Evolutionary conservation across 2,113 vertebrate genomes (phyloP).

Genomic region (Equus przewalskii): DNA sequence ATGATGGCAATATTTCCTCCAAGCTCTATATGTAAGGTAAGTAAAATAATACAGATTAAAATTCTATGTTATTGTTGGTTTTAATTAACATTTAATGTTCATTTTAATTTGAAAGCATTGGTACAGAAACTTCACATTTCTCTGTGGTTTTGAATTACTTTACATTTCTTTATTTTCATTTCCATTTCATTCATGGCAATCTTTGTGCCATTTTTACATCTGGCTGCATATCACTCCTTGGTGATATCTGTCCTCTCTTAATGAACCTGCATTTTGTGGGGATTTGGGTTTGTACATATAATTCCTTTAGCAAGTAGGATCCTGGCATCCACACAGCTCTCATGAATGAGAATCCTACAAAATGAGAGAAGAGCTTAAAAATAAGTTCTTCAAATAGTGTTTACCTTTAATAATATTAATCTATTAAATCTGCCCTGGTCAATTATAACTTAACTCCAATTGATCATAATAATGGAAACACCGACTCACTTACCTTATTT

Average conservation of each 20-base stretch:
- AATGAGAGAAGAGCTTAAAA: slow-evolving; percentile 15
- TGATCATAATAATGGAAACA: not conserved
- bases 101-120: not conserved
- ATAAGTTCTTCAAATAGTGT: not conserved
- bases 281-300: not conserved
- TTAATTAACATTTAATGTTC: not conserved
- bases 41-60: not conserved
- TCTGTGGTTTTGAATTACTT: not conserved
- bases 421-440: not conserved
- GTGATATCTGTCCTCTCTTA: not conserved
- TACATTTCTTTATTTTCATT: not conserved
- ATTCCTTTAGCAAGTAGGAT: slow-evolving; percentile 20
- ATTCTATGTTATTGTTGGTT: not conserved
- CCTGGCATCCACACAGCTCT: not conserved
- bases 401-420: not conserved
- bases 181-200: not conserved
- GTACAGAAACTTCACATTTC: not conserved
- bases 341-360: slow-evolving; percentile 9
- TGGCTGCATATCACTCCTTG: not conserved
- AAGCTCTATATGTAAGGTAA: not conserved
- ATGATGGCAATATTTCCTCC: not conserved
- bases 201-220: not conserved
- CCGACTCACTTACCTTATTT: not conserved
- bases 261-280: not conserved
- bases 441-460: not conserved